phyloP scores from a whole-genome alignment of 1,140 invertebrate genomes.

The Oncopodura yosiiana region DNA sequence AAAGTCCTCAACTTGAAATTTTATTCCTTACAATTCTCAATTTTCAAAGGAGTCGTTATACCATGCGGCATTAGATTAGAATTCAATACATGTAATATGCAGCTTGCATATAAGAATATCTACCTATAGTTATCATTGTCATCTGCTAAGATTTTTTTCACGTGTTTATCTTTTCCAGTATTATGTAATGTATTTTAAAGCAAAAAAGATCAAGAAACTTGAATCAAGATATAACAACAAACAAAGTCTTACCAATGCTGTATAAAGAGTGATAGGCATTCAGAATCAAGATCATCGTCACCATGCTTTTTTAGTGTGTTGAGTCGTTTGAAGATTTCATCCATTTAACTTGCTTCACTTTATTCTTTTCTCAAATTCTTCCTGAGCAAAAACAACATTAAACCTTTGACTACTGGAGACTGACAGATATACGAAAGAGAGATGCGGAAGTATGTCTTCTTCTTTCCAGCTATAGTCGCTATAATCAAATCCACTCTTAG shows the following conservation, averaged over 20 bases:
- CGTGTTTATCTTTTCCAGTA: background rate
- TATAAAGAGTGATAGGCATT: constrained; percentile 22
- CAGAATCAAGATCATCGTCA: constrained; percentile 11
- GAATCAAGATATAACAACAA: background rate
- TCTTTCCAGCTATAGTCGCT: too few relatives aligned
- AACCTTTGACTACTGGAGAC: too few relatives aligned
- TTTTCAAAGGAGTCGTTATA: too few relatives aligned
- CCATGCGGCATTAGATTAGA: background rate
- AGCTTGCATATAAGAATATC: background rate
- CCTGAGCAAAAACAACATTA: background rate
- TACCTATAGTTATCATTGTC: too few relatives aligned
- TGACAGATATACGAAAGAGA: too few relatives aligned
- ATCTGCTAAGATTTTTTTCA: too few relatives aligned
- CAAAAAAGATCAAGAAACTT: background rate
- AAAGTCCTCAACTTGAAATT: too few relatives aligned
- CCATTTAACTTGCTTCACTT: constrained; percentile 15
- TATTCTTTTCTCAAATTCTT: background rate
- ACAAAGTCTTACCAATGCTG: constrained; percentile 24
- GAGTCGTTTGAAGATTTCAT: constrained; percentile 21
- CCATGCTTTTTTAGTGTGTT: constrained; percentile 10
- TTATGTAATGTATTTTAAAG: background rate
- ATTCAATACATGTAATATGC: background rate
- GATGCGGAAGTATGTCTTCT: too few relatives aligned
- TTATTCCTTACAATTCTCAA: too few relatives aligned
- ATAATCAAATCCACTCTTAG: too few relatives aligned